phyloP scores from a whole-genome alignment of 2,113 vertebrate genomes.

The Oceanites oceanicus region DNA sequence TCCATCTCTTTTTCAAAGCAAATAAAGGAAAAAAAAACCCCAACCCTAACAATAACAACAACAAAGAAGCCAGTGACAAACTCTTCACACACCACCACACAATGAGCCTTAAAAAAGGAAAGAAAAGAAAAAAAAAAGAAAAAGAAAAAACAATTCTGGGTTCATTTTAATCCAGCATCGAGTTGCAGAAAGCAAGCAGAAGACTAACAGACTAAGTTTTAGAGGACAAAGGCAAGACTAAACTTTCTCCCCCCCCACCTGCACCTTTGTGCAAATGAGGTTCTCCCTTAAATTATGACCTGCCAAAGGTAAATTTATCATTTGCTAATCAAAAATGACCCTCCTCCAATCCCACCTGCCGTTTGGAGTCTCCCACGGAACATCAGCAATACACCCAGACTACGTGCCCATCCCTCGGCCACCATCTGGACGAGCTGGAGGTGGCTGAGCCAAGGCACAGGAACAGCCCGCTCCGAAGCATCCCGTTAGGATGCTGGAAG shows the following conservation, averaged over 20 bases:
- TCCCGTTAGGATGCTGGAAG: rapidly evolving
- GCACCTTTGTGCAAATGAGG: background rate
- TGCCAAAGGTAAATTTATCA: background rate
- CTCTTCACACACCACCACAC: background rate
- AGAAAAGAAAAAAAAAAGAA: background rate
- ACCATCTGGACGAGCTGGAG: rapidly evolving
- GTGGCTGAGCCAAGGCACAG: background rate
- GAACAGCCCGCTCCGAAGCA: background rate
- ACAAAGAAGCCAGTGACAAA: background rate
- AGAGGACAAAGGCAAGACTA: background rate
- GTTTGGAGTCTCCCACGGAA: background rate
- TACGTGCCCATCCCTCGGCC: rapidly evolving
- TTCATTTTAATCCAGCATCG: background rate
- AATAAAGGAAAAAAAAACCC: background rate
- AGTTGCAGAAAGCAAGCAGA: background rate
- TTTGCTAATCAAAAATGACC: background rate
- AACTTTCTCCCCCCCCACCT: background rate
- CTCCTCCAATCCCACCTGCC: background rate
- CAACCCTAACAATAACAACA: conserved; percentile 1
- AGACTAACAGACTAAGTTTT: background rate
- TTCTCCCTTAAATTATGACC: background rate
- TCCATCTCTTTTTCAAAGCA: conserved; percentile 36
- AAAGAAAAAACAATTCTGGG: background rate
- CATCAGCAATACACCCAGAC: background rate
- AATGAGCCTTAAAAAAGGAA: background rate